Percentiles rank a stretch among this genome's conserved stretches.
Evolutionary conservation across 2,113 vertebrate genomes (phyloP).

Genomic region (Ciconia maguari): DNA sequence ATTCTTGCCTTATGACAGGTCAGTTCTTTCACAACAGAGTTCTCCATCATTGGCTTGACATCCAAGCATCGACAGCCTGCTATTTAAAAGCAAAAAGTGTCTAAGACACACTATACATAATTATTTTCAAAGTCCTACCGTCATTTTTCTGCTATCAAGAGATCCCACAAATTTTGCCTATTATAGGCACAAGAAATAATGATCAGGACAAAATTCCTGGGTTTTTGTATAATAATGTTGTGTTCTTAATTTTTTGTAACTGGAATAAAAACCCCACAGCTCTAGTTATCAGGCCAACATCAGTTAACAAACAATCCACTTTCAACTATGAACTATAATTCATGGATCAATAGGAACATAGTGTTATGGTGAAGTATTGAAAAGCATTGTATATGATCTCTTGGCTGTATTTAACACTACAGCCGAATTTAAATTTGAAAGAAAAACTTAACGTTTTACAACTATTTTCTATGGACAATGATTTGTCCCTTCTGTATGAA

Average conservation of each 20-base stretch:
- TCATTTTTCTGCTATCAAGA: not conserved
- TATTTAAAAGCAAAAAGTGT: not conserved
- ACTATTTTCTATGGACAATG: not conserved
- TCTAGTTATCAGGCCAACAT: not conserved
- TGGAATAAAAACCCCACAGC: not conserved
- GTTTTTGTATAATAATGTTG: not conserved
- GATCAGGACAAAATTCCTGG: not conserved
- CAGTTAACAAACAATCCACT: not conserved
- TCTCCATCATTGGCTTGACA: not conserved
- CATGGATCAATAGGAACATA: not conserved
- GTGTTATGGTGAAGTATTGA: not conserved
- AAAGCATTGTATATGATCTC: not conserved
- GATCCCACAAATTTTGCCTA: not conserved
- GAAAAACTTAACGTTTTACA: not conserved
- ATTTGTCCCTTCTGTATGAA: not conserved
- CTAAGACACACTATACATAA: not conserved
- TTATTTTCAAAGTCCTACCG: not conserved
- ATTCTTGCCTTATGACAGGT: not conserved
- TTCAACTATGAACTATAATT: not conserved
- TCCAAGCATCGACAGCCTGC: not conserved
- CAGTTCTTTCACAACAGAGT: not conserved
- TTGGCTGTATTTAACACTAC: not conserved
- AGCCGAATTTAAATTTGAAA: not conserved
- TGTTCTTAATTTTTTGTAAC: not conserved
- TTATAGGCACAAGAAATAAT: not conserved